phyloP scores from a whole-genome alignment of 2,113 vertebrate genomes.

The Arenaria interpres region DNA sequence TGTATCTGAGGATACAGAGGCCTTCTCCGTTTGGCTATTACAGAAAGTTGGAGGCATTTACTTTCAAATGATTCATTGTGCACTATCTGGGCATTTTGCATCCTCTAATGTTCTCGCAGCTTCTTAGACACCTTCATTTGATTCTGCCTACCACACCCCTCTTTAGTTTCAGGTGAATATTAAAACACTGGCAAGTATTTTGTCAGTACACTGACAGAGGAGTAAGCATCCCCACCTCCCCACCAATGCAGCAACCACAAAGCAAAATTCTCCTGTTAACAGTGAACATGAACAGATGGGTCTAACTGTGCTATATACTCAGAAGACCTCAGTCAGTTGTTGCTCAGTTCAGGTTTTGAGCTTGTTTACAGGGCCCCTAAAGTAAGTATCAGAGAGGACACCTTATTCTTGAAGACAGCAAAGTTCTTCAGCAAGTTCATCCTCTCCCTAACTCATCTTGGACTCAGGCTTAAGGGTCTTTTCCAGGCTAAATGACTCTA shows the following conservation, averaged over 20 bases:
- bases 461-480: accelerated
- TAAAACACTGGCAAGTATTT: background rate
- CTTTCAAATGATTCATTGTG: background rate
- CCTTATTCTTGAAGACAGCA: background rate
- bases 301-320: background rate
- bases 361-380: background rate
- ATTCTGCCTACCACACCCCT: background rate
- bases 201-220: background rate
- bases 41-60: background rate
- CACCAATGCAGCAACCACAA: background rate
- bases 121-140: background rate
- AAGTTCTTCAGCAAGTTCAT: background rate
- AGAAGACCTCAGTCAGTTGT: background rate
- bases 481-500: background rate
- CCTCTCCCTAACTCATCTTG: background rate
- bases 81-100: background rate
- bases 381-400: background rate
- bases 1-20: background rate
- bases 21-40: background rate
- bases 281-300: background rate
- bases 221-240: background rate
- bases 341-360: background rate
- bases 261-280: background rate
- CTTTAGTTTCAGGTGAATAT: background rate
- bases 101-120: background rate